Conservation (phyloP, 2,797 vertebrate species). For the Anomalospiza imberbis region DNA sequence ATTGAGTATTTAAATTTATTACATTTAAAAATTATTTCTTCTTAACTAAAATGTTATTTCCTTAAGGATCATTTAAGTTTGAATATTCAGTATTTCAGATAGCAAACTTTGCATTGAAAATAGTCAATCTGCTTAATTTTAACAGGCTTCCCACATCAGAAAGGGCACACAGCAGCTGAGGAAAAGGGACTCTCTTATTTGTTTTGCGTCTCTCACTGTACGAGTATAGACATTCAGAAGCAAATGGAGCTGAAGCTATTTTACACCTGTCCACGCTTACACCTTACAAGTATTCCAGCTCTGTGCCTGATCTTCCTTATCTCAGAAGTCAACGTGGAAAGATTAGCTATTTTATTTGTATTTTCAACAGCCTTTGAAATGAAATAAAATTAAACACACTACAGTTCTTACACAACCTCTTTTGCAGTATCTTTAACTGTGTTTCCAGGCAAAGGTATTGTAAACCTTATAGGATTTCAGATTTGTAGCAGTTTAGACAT, state of each 20-base stretch:
- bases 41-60: neutral
- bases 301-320: neutral
- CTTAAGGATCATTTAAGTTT: neutral
- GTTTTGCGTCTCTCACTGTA: neutral
- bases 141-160: neutral
- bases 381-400: neutral
- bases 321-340: neutral
- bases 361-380: neutral
- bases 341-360: neutral
- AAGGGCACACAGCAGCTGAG: neutral
- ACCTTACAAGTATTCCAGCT: neutral
- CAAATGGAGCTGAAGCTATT: neutral
- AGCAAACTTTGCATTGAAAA: neutral
- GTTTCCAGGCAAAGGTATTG: neutral
- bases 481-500: neutral
- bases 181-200: neutral
- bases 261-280: neutral
- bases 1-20: neutral
- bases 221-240: neutral
- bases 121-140: neutral
- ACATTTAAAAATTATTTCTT: neutral
- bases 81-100: neutral
- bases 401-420: neutral
- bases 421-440: neutral
- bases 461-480: neutral